phyloP scores from a whole-genome alignment of 2,797 vertebrate species.

The Acrocephalus scirpaceus region DNA sequence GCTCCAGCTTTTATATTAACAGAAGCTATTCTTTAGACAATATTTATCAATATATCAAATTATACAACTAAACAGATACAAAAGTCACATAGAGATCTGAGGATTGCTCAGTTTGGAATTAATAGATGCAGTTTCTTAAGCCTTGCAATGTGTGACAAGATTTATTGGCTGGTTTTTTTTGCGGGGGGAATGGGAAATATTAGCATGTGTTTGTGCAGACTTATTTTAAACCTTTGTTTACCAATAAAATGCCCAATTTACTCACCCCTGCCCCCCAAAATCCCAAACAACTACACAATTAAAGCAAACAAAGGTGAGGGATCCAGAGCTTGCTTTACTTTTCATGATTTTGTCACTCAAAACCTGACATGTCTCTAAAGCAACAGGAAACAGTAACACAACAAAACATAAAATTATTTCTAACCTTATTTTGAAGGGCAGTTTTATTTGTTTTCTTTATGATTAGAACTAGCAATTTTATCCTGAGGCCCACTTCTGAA shows the following conservation, averaged over 20 bases:
- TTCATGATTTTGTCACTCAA: not conserved
- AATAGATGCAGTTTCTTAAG: not conserved
- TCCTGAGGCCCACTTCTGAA: not conserved
- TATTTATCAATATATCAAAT: not conserved
- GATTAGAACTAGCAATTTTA: not conserved
- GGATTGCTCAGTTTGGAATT: not conserved
- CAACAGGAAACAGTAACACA: not conserved
- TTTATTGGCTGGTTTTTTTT: not conserved
- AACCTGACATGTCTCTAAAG: not conserved
- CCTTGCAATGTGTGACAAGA: not conserved
- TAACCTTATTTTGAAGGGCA: not conserved
- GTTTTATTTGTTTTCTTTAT: not conserved
- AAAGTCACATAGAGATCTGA: not conserved
- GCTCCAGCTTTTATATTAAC: not conserved
- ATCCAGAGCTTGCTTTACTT: not conserved
- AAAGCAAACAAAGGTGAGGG: not conserved
- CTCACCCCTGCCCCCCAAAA: not conserved
- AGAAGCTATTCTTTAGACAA: not conserved
- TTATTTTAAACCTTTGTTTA: not conserved
- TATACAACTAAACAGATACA: not conserved
- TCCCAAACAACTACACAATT: not conserved
- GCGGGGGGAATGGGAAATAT: not conserved
- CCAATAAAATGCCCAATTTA: not conserved
- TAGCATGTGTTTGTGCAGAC: fast-evolving
- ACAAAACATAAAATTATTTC: not conserved